Base-by-base conservation (phyloP, 2,888 invertebrate species). In the Ophonus ardosiacus region DNA sequence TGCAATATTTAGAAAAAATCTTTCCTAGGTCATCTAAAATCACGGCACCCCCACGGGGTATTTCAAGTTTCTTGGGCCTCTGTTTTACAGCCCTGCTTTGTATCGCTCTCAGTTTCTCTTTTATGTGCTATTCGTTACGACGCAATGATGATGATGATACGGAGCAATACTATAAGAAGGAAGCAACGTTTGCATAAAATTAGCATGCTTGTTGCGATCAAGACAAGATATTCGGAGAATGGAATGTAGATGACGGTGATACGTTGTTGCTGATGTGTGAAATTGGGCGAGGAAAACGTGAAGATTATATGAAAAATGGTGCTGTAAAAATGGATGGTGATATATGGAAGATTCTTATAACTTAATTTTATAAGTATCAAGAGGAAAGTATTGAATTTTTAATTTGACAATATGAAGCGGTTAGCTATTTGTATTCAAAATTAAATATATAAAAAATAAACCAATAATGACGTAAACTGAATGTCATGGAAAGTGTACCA, bases 141-240 rank as follows among this genome's bases (percentile, higher is more conserved):
- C 71, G 71, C 43, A 71, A 43, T 71, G 76, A 51, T 18, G 51
- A 76, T 76, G 76, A 76, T 76, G 76, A 76, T 76, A 76, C 76
- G 17, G 15, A 6, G 71, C 43, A 43, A 38, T 31, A 38, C 1
- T 13, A 18, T 40, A 38, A 31, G 40, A 71, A 71, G 51, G 18
- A 31, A 76, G 43, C 7, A 43, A n/a, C 43, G 51, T 76, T 76
- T 76, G 17, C 76, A 76, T 76, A 76, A 76, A 51, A 76, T 76
- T 76, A 76, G 51, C 51, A 76, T 18, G 51, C 21, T 76, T 76
- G 76, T 51, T 21, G 76, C 76, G 76, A 76, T 56, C 76, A 68
- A 24, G 38, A 68, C 68, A 17, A 51, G 76, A 76, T 76, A 43
- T 51, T 76, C 17, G 43, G 21, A 0, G 51, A 68, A 68, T 68